Base-by-base conservation (phyloP, 1,140 invertebrate species). In the Dufourea novaeangliae region DNA sequence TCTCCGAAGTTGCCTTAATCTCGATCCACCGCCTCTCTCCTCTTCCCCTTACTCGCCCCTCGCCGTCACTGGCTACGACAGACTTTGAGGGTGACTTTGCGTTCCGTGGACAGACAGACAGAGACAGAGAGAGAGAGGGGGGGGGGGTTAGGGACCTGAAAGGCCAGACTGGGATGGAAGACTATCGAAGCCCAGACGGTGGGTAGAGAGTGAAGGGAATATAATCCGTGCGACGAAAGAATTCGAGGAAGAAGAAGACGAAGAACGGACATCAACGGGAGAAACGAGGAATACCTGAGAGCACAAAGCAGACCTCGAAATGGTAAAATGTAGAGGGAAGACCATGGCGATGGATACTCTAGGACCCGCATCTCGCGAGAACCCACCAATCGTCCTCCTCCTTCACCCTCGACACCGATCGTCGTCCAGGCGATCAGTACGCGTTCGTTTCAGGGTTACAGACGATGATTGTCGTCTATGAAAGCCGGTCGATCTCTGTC, bases 1-100 rank as follows among this genome's bases (percentile, higher is more conserved):
- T 79, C 62, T 41, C 50, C 57, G 11, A 83, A 78, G 69, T 84
- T 84, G 50, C 69, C 78, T 84, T 84, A 68, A 85, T 84, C 72
- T 77, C 73, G 44, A 71, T 71, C 73, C 61, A 52, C 20, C n/a
- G n/a, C n/a, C 22, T 64, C 32, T 46, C 52, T n/a, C 37, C 17
- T 46, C n/a, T n/a, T n/a, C n/a, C n/a, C n/a, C n/a, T n/a, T n/a
- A n/a, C n/a, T n/a, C n/a, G n/a, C n/a, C n/a, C n/a, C n/a, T 12
- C 37, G 17, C 61, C 64, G 37, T 46, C 80, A 29, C 39, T 54
- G 57, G 29, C 20, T 68, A 84, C 59, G 73, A 70, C 78, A 62
- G 72, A 80, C 56, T 83, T 83, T 46, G 68, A 80, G 78, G 78
- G 72, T 80, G 68, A 80, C 82, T 83, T 70, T 62, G 66, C 44